Conservation (phyloP, 92 coral and sea anemone species). For the Pocillopora grandis region DNA sequence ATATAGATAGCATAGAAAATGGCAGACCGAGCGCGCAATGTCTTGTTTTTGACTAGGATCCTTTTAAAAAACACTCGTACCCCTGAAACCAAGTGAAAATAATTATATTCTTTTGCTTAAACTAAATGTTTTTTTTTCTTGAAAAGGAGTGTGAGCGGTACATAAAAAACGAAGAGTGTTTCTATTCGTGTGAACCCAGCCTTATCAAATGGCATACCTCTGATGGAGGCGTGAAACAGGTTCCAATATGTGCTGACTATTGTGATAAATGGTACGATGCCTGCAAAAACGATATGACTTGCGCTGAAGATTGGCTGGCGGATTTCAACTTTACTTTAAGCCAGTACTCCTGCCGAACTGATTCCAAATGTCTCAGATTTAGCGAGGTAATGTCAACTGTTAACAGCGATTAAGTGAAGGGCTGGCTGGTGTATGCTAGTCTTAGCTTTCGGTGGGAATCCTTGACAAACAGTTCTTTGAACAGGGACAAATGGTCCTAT, state of each 20-base stretch:
- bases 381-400: conserved; percentile 50
- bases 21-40: too few species aligned
- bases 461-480: too few species aligned
- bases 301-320: conserved; percentile 67
- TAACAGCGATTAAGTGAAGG: neutral
- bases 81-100: neutral
- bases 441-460: too few species aligned
- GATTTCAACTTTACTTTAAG: conserved; percentile 57
- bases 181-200: conserved; percentile 87
- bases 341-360: conserved; percentile 59
- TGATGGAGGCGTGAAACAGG: conserved; percentile 32
- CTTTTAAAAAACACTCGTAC: too few species aligned
- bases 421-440: too few species aligned
- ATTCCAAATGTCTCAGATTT: conserved; percentile 69
- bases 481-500: too few species aligned
- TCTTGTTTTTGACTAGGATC: too few species aligned
- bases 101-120: neutral
- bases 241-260: conserved; percentile 80
- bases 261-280: conserved; percentile 87
- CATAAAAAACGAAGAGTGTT: conserved; percentile 81
- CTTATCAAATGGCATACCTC: conserved; percentile 71
- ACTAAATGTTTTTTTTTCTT: neutral
- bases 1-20: too few species aligned
- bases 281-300: conserved; percentile 80
- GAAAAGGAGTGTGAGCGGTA: conserved; percentile 73